Percentiles rank a stretch among this genome's conserved stretches.
Conservation (phyloP, 2,113 vertebrate genomes). For the Ptilorrhoa leucosticta region DNA sequence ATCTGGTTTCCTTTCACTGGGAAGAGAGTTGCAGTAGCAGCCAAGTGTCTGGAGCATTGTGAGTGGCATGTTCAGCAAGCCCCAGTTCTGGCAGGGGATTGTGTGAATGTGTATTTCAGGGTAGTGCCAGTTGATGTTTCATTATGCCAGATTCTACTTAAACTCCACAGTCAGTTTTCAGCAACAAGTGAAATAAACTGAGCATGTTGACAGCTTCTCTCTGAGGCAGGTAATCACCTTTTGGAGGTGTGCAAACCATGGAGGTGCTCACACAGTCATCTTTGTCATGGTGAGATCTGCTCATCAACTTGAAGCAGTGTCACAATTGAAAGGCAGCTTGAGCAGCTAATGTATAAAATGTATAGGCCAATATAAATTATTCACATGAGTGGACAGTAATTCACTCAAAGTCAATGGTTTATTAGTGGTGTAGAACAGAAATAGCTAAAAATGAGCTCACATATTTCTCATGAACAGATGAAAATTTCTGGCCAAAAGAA, state of each 20-base stretch:
- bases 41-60: constrained; percentile 21
- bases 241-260: neutral
- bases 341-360: neutral
- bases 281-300: neutral
- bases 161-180: neutral
- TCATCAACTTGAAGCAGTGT: neutral
- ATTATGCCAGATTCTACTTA: neutral
- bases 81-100: neutral
- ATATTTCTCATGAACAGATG: neutral
- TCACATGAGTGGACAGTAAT: neutral
- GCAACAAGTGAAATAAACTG: neutral
- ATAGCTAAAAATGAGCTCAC: neutral
- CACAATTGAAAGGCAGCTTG: neutral
- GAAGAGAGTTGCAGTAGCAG: neutral
- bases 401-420: neutral
- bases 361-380: neutral
- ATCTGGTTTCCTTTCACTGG: constrained; percentile 44
- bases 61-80: constrained; percentile 32
- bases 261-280: neutral
- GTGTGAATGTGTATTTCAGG: constrained; percentile 36
- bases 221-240: neutral
- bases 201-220: neutral
- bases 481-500: neutral
- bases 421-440: neutral
- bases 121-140: constrained; percentile 41